phyloP scores from a whole-genome alignment of 2,797 vertebrate genomes.

The Manis pentadactyla region DNA sequence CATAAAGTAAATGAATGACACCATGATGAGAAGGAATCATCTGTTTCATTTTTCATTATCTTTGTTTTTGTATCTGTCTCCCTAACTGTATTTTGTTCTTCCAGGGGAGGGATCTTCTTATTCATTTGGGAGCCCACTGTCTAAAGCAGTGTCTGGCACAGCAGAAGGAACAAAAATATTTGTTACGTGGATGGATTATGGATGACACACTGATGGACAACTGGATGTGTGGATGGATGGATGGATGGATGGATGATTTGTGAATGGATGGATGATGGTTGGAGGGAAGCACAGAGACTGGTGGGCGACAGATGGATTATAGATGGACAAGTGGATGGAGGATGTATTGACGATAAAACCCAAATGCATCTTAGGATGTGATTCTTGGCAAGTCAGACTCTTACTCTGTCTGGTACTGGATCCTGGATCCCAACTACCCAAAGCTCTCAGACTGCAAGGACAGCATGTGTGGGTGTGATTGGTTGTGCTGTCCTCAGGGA shows the following conservation, averaged over 20 bases:
- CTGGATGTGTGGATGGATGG: not conserved
- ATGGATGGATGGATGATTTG: not conserved
- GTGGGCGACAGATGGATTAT: not conserved
- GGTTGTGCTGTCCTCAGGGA: not conserved
- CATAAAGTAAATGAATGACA: not conserved
- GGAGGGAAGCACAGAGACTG: too few relatives aligned
- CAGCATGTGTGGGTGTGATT: rapidly evolving
- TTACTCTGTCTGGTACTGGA: not conserved
- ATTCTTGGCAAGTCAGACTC: not conserved
- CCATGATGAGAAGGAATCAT: not conserved
- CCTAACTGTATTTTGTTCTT: not conserved
- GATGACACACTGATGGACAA: not conserved
- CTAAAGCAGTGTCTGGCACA: not conserved
- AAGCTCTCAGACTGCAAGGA: not conserved
- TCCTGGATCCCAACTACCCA: not conserved
- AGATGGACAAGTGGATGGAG: not conserved
- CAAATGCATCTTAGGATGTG: not conserved
- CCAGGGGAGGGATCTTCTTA: not conserved
- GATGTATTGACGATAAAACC: not conserved
- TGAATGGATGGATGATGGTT: not conserved
- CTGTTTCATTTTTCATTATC: not conserved
- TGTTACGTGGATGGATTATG: not conserved
- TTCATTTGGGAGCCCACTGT: not conserved
- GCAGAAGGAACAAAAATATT: not conserved
- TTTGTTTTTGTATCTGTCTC: not conserved